These are phyloP conservation scores for Lophotriccus pileatus DNA, from an alignment of 2,797 vertebrate species.

Conservation along the genomic window DNA sequence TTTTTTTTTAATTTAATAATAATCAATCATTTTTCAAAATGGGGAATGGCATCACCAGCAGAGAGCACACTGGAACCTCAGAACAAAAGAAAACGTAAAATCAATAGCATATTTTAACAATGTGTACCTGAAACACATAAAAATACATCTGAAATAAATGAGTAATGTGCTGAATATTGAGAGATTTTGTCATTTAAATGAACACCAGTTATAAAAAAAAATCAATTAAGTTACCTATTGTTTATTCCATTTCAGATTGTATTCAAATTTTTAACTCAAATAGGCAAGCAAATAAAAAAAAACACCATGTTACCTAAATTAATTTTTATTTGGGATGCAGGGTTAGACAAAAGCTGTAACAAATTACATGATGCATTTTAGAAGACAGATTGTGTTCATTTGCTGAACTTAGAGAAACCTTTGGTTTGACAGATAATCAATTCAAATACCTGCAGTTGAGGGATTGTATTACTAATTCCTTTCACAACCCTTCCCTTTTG, in stretches of 20 bases:
- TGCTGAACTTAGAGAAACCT: constrained; percentile 72
- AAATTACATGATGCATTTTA: constrained; percentile 64
- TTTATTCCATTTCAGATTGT: constrained; percentile 37
- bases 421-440: constrained; percentile 73
- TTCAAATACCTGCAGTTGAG: constrained; percentile 70
- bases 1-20: neutral
- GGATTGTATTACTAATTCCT: constrained; percentile 71
- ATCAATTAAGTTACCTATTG: neutral
- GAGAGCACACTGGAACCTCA: constrained; percentile 54
- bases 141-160: constrained; percentile 29
- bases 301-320: neutral
- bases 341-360: constrained; percentile 61
- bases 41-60: constrained; percentile 37
- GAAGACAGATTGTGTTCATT: constrained; percentile 70
- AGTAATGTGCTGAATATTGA: neutral
- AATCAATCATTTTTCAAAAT: constrained; percentile 10
- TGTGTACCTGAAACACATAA: neutral
- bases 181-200: constrained; percentile 14
- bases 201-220: neutral
- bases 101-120: constrained; percentile 43
- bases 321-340: constrained; percentile 37
- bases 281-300: neutral
- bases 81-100: constrained; percentile 56
- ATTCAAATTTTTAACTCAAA: constrained; percentile 4
- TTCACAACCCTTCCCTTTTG: constrained; percentile 58